Evolutionary conservation across 2,797 vertebrate species (phyloP), one percentile per base, ranked within the genome.

Genomic region (Falco naumanni): DNA sequence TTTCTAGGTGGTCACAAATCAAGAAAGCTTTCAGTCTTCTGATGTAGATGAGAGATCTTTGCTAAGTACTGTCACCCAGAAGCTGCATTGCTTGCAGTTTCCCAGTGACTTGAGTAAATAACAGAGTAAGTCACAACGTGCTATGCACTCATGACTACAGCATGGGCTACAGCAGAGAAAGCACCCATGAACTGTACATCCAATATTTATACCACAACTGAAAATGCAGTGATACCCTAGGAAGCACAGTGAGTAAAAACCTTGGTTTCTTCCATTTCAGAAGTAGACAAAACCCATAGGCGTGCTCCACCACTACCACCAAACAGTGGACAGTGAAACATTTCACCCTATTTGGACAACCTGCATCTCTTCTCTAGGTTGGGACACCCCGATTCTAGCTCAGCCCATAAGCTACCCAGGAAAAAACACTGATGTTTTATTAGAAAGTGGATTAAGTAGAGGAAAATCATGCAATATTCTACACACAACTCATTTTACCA

Each of bases 131-230:
- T n/a, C 43, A 57, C 29, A 25, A 19, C 43, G 0, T 6, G 20
- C 4, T 29, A 5, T 4, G 8, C 13, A 16, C 13, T 20, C 21
- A 0, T 3, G 10, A 20, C 43, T 17, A 33, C 3, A 60, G 37
- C 66, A 25, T 11, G 26, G 8, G 25, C 51, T 41, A 29, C 19
- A 20, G 70, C 71, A 59, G 20, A 41, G 45, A 16, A 75, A 34
- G 37, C 1, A 16, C 20, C 34, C 11, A 5, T 10, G 9, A 85
- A 21, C 16, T 4, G 16, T 26, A 14, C 45, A 2, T 25, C 20
- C 3, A 22, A 6, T 5, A 13, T 24, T 51, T 33, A 16, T 12
- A 33, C 33, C 19, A 12, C 14, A 10, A 33, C 21, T 33, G 45
- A 60, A 25, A 48, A 20, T 0, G 3, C 34, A n/a, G 1, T 6